These are phyloP conservation scores for Clarias macrocephalus DNA, from an alignment of 2,113 vertebrate genomes.

Conservation along the genomic window DNA sequence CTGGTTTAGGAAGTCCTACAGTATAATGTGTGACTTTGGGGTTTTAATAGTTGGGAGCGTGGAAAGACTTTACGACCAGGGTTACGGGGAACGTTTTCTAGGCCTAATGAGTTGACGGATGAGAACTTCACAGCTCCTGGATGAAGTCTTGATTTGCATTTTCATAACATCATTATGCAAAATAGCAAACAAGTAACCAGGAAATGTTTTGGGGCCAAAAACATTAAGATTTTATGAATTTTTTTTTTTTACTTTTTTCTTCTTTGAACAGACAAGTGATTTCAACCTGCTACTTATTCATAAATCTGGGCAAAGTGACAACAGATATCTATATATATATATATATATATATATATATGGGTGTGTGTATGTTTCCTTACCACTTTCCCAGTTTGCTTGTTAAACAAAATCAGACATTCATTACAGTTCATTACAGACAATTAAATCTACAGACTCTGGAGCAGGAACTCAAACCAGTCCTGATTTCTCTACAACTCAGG, in stretches of 20 bases:
- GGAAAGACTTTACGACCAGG: neutral
- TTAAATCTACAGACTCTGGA: neutral
- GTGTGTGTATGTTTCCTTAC: neutral
- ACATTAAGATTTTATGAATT: neutral
- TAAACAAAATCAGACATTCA: neutral
- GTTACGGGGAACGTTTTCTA: neutral
- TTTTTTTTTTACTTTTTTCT: neutral
- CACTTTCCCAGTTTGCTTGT: neutral
- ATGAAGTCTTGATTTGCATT: neutral
- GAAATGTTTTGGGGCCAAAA: neutral
- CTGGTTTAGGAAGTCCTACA: neutral
- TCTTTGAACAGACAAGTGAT: neutral
- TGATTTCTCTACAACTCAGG: too few species aligned
- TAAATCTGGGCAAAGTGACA: too few species aligned
- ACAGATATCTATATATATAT: too few species aligned
- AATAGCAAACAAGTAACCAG: neutral
- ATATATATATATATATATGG: neutral
- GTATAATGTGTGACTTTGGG: neutral
- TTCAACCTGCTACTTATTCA: neutral
- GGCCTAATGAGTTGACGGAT: too few species aligned
- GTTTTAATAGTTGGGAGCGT: neutral
- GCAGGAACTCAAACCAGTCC: neutral
- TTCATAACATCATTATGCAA: neutral
- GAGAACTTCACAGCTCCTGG: neutral
- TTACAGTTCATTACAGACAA: neutral